A percentile compares a stretch with the other conserved stretches of the same genome.
phyloP scores from a whole-genome alignment of 2,797 vertebrate species.

The Loris lydekkerianus region DNA sequence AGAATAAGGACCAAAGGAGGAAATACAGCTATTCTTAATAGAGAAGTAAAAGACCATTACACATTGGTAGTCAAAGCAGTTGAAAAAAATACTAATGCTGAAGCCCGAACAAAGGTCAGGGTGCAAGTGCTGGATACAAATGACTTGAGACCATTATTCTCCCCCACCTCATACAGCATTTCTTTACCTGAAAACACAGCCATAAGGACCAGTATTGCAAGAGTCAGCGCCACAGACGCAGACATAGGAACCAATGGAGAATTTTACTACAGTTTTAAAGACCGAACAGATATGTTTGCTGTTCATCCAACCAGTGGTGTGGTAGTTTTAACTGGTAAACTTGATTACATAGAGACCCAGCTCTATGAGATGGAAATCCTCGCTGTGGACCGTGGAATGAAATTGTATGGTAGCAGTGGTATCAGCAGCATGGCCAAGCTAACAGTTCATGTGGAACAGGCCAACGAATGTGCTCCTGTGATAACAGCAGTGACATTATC shows the following conservation, averaged over 20 bases:
- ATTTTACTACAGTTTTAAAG: conserved; percentile 99
- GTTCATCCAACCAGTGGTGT: conserved; percentile 98
- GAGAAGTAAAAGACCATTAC: conserved; percentile 98
- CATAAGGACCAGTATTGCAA: conserved; percentile 95
- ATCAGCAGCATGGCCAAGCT: conserved; percentile 98
- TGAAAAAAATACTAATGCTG: conserved; percentile 93
- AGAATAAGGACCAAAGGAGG: conserved; percentile 99
- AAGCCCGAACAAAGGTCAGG: conserved; percentile 93
- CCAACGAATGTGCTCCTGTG: conserved; percentile 94
- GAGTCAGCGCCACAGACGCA: conserved; percentile 97
- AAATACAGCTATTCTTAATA: conserved; percentile 97
- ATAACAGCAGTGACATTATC: conserved; percentile 92
- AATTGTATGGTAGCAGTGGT: conserved; percentile 98
- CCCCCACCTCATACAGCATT: conserved; percentile 98
- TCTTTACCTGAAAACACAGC: conserved; percentile 96
- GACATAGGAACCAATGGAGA: conserved; percentile 99
- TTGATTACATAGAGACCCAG: conserved; percentile 94
- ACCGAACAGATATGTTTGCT: conserved; percentile 97
- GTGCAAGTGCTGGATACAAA: conserved; percentile 99
- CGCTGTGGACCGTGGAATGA: conserved; percentile 97
- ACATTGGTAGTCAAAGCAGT: conserved; percentile 95
- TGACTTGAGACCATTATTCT: conserved; percentile 97
- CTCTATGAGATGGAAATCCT: conserved; percentile 97
- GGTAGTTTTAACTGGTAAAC: conserved; percentile 95
- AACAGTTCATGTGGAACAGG: conserved; percentile 95